These are phyloP conservation scores for Chromis chromis DNA, from an alignment of 2,797 vertebrate genomes.

Conservation along the genomic window DNA sequence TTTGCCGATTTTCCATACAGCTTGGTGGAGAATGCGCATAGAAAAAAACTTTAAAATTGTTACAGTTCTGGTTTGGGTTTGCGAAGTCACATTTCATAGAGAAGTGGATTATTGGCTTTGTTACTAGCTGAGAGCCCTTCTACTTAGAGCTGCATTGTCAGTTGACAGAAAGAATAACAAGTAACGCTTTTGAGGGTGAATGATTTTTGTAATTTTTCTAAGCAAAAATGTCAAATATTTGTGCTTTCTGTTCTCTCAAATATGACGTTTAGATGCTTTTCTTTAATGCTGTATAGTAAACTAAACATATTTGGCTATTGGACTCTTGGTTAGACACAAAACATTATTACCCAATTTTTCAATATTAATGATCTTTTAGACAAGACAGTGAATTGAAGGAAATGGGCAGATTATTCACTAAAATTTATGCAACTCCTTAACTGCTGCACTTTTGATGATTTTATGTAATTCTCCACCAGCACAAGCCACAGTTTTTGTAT, in stretches of 20 bases:
- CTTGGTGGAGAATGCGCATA: no score
- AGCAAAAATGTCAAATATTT: neutral
- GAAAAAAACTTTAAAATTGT: neutral
- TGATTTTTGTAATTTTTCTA: neutral
- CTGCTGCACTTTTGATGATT: neutral
- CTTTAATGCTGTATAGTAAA: neutral
- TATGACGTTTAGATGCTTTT: neutral
- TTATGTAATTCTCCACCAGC: neutral
- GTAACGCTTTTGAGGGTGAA: no score
- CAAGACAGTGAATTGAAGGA: neutral
- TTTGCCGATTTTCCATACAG: no score
- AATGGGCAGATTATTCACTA: neutral
- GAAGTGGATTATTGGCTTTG: no score
- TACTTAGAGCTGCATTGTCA: no score
- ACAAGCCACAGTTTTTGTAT: conserved; percentile 7
- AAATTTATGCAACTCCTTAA: neutral
- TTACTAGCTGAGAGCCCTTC: no score
- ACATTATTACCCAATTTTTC: neutral
- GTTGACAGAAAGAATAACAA: no score
- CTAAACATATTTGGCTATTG: no score
- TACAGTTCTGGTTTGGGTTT: neutral
- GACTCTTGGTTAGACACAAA: neutral
- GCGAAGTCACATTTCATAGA: no score
- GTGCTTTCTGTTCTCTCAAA: neutral
- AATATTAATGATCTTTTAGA: neutral